Base-by-base conservation (phyloP, 2,113 vertebrate genomes). In the Vulpes lagopus region DNA sequence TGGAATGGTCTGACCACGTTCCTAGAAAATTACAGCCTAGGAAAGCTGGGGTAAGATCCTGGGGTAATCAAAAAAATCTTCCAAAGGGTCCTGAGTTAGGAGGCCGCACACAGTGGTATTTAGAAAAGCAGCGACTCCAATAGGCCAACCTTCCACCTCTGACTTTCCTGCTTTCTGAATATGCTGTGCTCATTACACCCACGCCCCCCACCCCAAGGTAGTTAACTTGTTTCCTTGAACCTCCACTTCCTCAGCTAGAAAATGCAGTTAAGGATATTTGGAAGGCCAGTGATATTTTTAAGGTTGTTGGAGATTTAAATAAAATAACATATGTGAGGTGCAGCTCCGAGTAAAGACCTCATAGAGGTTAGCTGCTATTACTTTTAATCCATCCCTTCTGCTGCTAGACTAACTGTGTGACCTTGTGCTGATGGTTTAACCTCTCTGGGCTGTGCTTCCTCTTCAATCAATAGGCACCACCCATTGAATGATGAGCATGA, bases 391-490 rank as follows among this genome's bases (percentile, higher is more conserved):
- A 62, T 12, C 19, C 20, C 38, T 59, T 84, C 14, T 76, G 38
- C 49, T 23, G 30, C 32, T 87, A 32, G 23, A 9, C n/a, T n/a
- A 27, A 38, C 96, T 60, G 65, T 80, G 89, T 87, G 92, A 78
- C n/a, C 69, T 64, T 30, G 43, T 11, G 64, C 27, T 38, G 22
- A 30, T 10, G 35, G 53, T 23, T 32, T 51, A 81, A 86, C 32
- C 60, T 87, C 81, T 94, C 82, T 57, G 82, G 57, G 62, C 55
- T 97, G 0, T 60, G 35, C 49, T 86, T 94, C 30, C 51, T 73
- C 43, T 73, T 73, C 0, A 2, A 30, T 38, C 65, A 62, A 67
- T 4, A 95, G 51, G 51, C 8, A 38, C 16, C 35, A 11, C 19
- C 67, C 43, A 43, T 43, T 43, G 43, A 43, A 6, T 12, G 57